Base-by-base conservation (phyloP, 2,888 invertebrate species). In the Chrysolina americana region DNA sequence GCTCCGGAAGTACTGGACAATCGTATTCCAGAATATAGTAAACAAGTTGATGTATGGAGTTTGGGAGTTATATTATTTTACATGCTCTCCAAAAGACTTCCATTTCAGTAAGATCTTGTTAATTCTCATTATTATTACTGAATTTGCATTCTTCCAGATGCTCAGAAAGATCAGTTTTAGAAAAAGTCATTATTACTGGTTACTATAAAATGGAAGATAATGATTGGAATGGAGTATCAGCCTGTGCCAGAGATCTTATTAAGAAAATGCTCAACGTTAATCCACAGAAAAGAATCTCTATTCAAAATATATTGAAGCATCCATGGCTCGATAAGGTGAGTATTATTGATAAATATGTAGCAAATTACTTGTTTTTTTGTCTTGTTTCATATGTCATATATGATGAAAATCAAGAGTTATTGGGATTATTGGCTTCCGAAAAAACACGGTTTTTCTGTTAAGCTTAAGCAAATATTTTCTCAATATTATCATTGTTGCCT, bases 11-110 rank as follows among this genome's bases (percentile, higher is more conserved):
- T 98, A 56, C 87, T 97, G 1, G 91, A 92, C 66, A 90, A 90
- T 41, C 63, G 44, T 3, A 73, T 68, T 11, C 73, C 63, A 0
- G 87, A 90, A 21, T 96, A 95, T 81, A 93, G 93, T 0, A 91
- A 91, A 59, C 92, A 94, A 85, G 94, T 97, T 0, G 98, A 98
- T 86, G 92, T 96, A 17, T 98, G 98, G 98, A 97, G 97, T 85
- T 88, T 97, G 75, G 98, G 97, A 0, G 96, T 97, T 0, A 95
- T 98, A 71, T 90, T 97, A 13, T 98, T 81, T 78, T 86, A 83
- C 68, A 87, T 86, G 86, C 70, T 87, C 0, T 81, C 83, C 5
- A 83, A 83, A 65, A 77, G 82, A 41, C 80, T 86, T n/a, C 88
- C 89, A 4, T 88, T 88, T 72, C 78, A 71, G 86, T 87, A 83